Conservation (phyloP, 1,140 invertebrate species). For the Lethrus apterus region DNA sequence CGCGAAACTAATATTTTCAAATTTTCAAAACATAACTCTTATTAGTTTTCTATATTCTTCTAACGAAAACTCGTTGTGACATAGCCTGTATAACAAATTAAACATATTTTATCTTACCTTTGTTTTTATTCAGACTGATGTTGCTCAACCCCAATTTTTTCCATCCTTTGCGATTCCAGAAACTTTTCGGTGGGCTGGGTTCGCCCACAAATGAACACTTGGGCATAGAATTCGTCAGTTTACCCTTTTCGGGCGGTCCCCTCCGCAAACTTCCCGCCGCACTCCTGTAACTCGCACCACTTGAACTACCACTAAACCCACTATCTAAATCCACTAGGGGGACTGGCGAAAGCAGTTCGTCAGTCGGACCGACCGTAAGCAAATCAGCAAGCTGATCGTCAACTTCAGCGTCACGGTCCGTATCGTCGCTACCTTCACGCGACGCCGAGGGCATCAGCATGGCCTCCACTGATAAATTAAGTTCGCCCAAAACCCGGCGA, state of each 20-base stretch:
- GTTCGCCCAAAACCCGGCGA: conserved; percentile 70
- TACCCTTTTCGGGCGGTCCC: conserved; percentile 19
- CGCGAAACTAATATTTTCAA: too few relatives aligned
- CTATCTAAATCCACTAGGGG: conserved; percentile 64
- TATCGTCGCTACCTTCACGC: conserved; percentile 40
- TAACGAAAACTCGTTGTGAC: too few relatives aligned
- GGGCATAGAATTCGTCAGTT: conserved; percentile 11
- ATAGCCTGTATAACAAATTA: too few relatives aligned
- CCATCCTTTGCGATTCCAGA: conserved; percentile 68
- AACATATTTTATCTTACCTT: too few relatives aligned
- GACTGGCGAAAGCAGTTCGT: conserved; percentile 61
- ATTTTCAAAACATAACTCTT: too few relatives aligned
- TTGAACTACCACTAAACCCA: conserved; percentile 72
- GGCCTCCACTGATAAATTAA: conserved; percentile 76
- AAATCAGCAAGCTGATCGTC: conserved; percentile 57
- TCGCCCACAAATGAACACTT: conserved; percentile 11
- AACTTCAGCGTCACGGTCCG: conserved; percentile 44
- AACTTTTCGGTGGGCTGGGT: conserved; percentile 31
- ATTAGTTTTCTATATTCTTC: too few relatives aligned
- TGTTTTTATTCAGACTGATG: conserved; percentile 55
- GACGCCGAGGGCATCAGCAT: conserved; percentile 67
- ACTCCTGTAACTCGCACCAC: conserved; percentile 63
- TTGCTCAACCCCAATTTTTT: conserved; percentile 65
- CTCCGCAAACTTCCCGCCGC: conserved; percentile 51
- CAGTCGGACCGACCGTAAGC: conserved; percentile 60